Evolutionary conservation across 2,113 vertebrate species (phyloP), one percentile per base, ranked within the genome.

Genomic region (Rissa tridactyla): DNA sequence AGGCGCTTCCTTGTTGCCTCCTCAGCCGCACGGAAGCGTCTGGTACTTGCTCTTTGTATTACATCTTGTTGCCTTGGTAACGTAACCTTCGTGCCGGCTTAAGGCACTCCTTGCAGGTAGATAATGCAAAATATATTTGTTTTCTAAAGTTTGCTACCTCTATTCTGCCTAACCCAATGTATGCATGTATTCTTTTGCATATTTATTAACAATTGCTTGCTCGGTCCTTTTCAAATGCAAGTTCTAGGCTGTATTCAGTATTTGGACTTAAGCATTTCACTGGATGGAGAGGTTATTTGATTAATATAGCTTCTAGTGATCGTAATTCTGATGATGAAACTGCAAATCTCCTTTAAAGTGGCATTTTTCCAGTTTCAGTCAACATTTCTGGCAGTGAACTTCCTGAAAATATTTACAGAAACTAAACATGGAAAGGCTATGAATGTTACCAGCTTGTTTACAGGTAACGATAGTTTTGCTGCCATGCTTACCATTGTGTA

Each of bases 11-110:
- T 21, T 29, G 40, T 19, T 18, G 30, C 13, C 13, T 21, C 19
- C 21, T 23, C 44, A 2, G 36, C 16, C 14, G 0, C 22, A 3
- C 11, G 2, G 20, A 19, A 18, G 27, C 4, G 20, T 12, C 16
- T 27, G 51, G 10, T 26, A 3, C 60, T n/a, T 58, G 32, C 19
- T 29, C 20, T 38, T 20, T 11, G 19, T 26, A 4, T 17, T 8
- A 2, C 3, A 1, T 44, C 40, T 13, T 5, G 38, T 32, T 70
- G 49, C 42, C 38, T 21, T n/a, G 68, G 71, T 26, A 55, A 26
- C 0, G 1, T 49, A 15, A 15, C 52, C 25, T 65, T n/a, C 29
- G 30, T 27, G 58, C 26, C 54, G 44, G 15, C 30, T 20, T 8
- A 30, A 15, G n/a, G 44, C 10, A 1, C 30, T 32, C 1, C 49